Base-by-base conservation (phyloP, 2,113 vertebrate genomes). In the Myiozetetes cayanensis region DNA sequence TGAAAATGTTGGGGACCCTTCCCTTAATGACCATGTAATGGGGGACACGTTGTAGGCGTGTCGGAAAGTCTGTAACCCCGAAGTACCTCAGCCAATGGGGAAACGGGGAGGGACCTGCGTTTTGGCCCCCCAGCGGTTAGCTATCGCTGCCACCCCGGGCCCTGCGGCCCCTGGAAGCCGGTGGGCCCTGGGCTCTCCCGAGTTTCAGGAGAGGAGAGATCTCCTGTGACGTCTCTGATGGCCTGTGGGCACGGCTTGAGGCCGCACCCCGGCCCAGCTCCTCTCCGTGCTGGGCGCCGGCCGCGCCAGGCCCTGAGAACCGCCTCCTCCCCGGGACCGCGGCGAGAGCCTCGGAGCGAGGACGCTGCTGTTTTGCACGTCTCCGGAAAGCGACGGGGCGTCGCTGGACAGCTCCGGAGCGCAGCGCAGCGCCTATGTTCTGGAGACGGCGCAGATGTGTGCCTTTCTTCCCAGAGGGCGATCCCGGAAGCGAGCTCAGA, bases 391-490 rank as follows among this genome's bases (percentile, higher is more conserved):
- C 37, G 46, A 83, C 76, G 44, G 19, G 20, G 74, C 43, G 71
- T 55, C 20, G 28, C 87, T 30, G 28, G 85, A 55, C 76, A 44
- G 4, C 49, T 50, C 82, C 85, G 44, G 19, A 75, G 68, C 47
- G 85, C 81, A 87, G 84, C 81, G 65, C 90, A 87, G 84, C 81
- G 65, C 90, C 84, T 77, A 88, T 93, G 94, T 96, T 96, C 88
- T 82, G 91, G 85, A 94, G 86, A 31, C 94, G 39, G 94, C 83
- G 87, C 74, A 79, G 66, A 94, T 78, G 96, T 94, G 96, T 95
- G 96, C 53, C 79, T 41, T 82, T 59, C 65, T 43, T 70, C 30
- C 35, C 37, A 71, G 68, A 83, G 58, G 58, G 47, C 37, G 20
- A 62, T 71, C 66, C 66, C 66, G 49, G 65, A 61, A 46, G 30